phyloP scores from a whole-genome alignment of 2,888 invertebrate species.

The Horisme vitalbata region DNA sequence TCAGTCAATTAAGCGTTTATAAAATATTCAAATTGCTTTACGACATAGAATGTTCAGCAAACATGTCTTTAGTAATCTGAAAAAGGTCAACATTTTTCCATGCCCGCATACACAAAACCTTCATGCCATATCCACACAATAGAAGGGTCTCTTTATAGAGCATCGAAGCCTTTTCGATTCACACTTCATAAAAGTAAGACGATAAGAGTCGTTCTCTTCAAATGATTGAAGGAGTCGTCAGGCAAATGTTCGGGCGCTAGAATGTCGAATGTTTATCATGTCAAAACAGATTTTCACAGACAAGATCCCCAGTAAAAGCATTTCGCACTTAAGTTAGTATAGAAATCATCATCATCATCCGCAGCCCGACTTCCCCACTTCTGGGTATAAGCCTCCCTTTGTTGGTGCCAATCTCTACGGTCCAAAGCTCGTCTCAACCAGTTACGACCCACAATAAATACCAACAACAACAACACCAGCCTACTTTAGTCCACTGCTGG shows the following conservation, averaged over 20 bases:
- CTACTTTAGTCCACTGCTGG: too few species aligned
- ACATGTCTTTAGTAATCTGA: slow-evolving; percentile 11
- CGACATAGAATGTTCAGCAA: slow-evolving; percentile 37
- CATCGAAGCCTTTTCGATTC: slow-evolving; percentile 70
- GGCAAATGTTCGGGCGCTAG: slow-evolving; percentile 54
- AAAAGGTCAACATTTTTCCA: slow-evolving; percentile 24
- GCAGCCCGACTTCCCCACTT: too few species aligned
- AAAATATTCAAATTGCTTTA: not conserved
- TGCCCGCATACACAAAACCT: slow-evolving; percentile 49
- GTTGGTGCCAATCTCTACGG: too few species aligned
- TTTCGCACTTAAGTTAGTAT: slow-evolving; percentile 46
- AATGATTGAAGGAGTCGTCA: slow-evolving; percentile 70
- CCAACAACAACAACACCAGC: too few species aligned
- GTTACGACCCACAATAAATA: too few species aligned
- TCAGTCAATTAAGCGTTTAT: not conserved
- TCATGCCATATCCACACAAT: slow-evolving; percentile 69
- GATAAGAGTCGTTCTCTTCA: slow-evolving; percentile 73
- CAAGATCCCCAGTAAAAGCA: slow-evolving; percentile 56
- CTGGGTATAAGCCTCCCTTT: too few species aligned
- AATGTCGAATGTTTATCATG: slow-evolving; percentile 56
- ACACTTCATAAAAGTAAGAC: slow-evolving; percentile 75
- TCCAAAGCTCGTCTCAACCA: too few species aligned
- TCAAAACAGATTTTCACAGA: slow-evolving; percentile 58
- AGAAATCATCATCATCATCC: too few species aligned
- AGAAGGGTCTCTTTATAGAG: slow-evolving; percentile 74